phyloP scores from a whole-genome alignment of 2,888 invertebrate genomes.

The Lathronympha strigana region DNA sequence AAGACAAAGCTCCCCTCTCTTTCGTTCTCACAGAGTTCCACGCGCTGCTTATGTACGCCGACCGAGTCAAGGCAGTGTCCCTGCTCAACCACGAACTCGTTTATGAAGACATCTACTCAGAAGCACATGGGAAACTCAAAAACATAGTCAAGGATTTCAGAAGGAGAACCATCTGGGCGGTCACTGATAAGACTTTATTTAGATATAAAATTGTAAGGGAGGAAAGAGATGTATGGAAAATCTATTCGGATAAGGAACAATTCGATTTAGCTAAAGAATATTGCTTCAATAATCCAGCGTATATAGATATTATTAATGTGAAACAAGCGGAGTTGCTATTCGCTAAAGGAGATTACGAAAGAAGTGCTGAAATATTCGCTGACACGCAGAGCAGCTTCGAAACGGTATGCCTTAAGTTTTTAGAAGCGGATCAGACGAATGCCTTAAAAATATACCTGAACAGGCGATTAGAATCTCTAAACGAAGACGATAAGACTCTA shows the following conservation, averaged over 20 bases:
- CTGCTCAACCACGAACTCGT: conserved; percentile 93
- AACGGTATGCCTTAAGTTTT: conserved; percentile 95
- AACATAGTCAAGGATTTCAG: conserved; percentile 92
- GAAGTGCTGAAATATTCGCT: conserved; percentile 94
- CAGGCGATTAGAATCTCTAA: conserved; percentile 90
- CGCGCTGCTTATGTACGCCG: conserved; percentile 91
- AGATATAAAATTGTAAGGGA: conserved; percentile 93
- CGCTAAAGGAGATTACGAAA: conserved; percentile 89
- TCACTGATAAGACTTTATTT: conserved; percentile 93
- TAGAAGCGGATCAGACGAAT: conserved; percentile 91
- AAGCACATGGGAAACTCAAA: conserved; percentile 90
- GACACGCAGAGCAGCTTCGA: conserved; percentile 97
- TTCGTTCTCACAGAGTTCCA: conserved; percentile 96
- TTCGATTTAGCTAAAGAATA: conserved; percentile 95
- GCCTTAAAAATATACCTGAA: conserved; percentile 95
- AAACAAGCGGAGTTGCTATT: conserved; percentile 95
- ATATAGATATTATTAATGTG: conserved; percentile 92
- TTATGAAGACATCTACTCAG: conserved; percentile 93
- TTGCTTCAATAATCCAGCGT: conserved; percentile 91
- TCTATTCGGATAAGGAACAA: conserved; percentile 93
- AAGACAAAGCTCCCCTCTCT: conserved; percentile 85
- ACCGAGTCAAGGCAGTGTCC: conserved; percentile 93
- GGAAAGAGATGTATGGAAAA: conserved; percentile 94
- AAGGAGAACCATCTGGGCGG: conserved; percentile 93
- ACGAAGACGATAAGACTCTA: conserved; percentile 91